Percentiles rank a stretch among this genome's conserved stretches.
These are phyloP conservation scores for Pao palembangensis DNA, from an alignment of 2,113 vertebrate species.

Conservation along the genomic window DNA sequence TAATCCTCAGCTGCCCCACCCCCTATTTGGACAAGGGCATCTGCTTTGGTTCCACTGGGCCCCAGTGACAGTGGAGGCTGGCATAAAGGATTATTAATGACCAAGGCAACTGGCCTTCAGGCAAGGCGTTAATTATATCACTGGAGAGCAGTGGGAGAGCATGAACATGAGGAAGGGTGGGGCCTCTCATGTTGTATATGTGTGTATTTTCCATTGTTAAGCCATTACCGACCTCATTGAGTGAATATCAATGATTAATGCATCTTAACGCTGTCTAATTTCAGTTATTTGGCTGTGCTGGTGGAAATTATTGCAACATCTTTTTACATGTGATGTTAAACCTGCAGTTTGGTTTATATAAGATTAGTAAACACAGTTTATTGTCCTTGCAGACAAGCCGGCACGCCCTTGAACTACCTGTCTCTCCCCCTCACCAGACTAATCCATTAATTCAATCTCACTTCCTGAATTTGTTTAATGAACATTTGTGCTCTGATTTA, in stretches of 20 bases:
- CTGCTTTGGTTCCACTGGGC: conserved; percentile 66
- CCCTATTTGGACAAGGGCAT: conserved; percentile 66
- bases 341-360: conserved; percentile 7
- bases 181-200: conserved; percentile 43
- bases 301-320: no score
- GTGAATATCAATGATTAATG: no score
- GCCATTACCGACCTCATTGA: conserved; percentile 54
- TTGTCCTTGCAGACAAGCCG: conserved; percentile 15
- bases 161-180: conserved; percentile 40
- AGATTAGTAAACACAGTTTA: conserved; percentile 11
- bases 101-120: conserved; percentile 72
- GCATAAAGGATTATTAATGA: conserved; percentile 77
- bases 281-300: no score
- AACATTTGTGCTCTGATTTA: conserved; percentile 53
- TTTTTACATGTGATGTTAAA: background rate
- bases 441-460: conserved; percentile 52
- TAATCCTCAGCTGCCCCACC: conserved; percentile 38
- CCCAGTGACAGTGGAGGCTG: conserved; percentile 67
- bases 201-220: conserved; percentile 61
- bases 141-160: conserved; percentile 61
- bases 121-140: conserved; percentile 78
- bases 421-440: conserved; percentile 42
- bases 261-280: no score
- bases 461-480: conserved; percentile 52
- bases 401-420: conserved; percentile 44